Conservation (phyloP, 2,797 vertebrate species). For the Cyprinodon diabolis region DNA sequence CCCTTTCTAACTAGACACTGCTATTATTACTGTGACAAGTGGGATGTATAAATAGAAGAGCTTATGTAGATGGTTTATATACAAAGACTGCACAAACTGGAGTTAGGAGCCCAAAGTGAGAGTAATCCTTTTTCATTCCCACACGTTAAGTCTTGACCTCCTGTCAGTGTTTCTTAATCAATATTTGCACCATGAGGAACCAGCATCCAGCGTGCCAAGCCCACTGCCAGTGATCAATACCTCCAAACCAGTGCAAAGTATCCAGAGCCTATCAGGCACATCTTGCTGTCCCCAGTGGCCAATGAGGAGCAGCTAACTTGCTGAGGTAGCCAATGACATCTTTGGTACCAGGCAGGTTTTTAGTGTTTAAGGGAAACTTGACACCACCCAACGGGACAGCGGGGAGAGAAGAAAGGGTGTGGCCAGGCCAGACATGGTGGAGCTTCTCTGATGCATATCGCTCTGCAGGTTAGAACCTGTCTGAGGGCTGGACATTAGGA, state of each 20-base stretch:
- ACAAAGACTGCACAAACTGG: background rate
- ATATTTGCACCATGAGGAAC: constrained; percentile 45
- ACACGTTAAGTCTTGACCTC: constrained; percentile 5
- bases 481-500: constrained; percentile 37
- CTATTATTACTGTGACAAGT: background rate
- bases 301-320: constrained; percentile 66
- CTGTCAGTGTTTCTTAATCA: constrained; percentile 31
- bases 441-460: constrained; percentile 49
- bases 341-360: constrained; percentile 74
- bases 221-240: constrained; percentile 58
- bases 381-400: constrained; percentile 68
- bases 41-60: background rate
- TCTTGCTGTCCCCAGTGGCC: constrained; percentile 53
- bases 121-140: constrained; percentile 2
- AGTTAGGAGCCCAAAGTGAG: background rate
- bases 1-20: background rate
- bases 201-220: constrained; percentile 35
- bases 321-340: constrained; percentile 68
- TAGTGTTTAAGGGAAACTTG: constrained; percentile 66
- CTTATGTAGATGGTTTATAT: background rate
- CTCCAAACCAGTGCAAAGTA: constrained; percentile 42
- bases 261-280: constrained; percentile 54
- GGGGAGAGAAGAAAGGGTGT: constrained; percentile 66
- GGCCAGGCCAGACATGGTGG: constrained; percentile 68
- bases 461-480: constrained; percentile 32